Conservation (phyloP, 1,140 invertebrate species). For the Paramacrobiotus metropolitanus region DNA sequence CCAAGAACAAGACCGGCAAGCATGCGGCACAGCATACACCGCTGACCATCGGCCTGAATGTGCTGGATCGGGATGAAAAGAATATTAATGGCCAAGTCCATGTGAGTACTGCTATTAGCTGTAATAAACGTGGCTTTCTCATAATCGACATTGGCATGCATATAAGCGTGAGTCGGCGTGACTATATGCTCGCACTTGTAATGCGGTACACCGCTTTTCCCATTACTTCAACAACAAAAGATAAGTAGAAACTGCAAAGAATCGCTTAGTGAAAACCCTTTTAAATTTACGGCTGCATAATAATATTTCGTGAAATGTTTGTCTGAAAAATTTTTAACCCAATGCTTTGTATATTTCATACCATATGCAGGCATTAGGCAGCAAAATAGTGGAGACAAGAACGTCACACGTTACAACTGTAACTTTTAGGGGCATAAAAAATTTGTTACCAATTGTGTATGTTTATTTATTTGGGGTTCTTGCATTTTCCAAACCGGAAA, state of each 20-base stretch:
- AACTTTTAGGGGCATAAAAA: no score
- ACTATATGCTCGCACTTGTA: not conserved
- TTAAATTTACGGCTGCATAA: no score
- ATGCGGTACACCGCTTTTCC: not conserved
- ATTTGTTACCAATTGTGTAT: no score
- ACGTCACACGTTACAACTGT: no score
- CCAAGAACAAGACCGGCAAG: not conserved
- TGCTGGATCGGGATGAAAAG: not conserved
- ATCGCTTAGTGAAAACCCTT: not conserved
- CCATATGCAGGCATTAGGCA: no score
- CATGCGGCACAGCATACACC: not conserved
- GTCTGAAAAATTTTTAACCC: no score
- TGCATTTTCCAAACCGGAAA: no score
- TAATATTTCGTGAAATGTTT: no score
- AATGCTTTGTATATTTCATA: no score
- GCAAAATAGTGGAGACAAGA: no score
- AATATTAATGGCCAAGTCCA: not conserved
- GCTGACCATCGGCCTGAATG: not conserved
- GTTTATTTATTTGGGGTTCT: no score
- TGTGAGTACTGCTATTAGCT: not conserved
- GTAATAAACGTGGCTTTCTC: not conserved
- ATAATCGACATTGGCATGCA: not conserved
- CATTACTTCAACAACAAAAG: not conserved
- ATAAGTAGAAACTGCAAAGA: not conserved
- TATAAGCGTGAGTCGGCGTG: not conserved